Evolutionary conservation across 2,797 vertebrate species (phyloP), one percentile per base, ranked within the genome.

Genomic region (Lycodopsis pacificus): DNA sequence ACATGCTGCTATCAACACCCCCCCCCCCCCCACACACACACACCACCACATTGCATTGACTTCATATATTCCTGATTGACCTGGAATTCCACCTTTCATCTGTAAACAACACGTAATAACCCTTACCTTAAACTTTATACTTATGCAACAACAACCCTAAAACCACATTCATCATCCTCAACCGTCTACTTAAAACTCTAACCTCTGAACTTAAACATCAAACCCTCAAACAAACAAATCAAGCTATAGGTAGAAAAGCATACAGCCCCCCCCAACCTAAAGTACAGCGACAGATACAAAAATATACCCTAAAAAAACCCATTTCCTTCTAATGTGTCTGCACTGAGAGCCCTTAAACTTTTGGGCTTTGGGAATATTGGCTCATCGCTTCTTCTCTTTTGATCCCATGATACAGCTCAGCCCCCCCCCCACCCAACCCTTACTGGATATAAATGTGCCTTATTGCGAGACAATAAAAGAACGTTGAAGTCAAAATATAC

Each of bases 1-100:
- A 96, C 95, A 90, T 87, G 94, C 94, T 92, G 95, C 96, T 94
- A 96, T 97, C 97, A 96, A 94, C 95, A 94, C 93, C 91, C 93
- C 93, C 27, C 22, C 48, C 4, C 7, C 32, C 15, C 3, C 22
- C 13, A 7, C 15, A n/a, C n/a, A n/a, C n/a, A n/a, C n/a, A n/a
- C 46, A 48, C 36, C 14, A 58, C 25, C 34, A 56, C 42, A 49
- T 3, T 3, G 25, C 69, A 71, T 2, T 34, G 76, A 82, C 65
- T 46, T 11, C 38, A 58, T 38, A 51, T 20, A 48, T 40, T 38
- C 30, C 36, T n/a, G 17, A 64, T 40, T 73, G 51, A 22, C 40
- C 30, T 64, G 40, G 42, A 74, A 59, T n/a, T 58, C 51, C 32
- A 12, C n/a, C 56, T 79, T 56, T 48, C 5, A 59, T 44, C 19